Base-by-base conservation (phyloP, 1,140 invertebrate genomes). In the Bombus terrestris region DNA sequence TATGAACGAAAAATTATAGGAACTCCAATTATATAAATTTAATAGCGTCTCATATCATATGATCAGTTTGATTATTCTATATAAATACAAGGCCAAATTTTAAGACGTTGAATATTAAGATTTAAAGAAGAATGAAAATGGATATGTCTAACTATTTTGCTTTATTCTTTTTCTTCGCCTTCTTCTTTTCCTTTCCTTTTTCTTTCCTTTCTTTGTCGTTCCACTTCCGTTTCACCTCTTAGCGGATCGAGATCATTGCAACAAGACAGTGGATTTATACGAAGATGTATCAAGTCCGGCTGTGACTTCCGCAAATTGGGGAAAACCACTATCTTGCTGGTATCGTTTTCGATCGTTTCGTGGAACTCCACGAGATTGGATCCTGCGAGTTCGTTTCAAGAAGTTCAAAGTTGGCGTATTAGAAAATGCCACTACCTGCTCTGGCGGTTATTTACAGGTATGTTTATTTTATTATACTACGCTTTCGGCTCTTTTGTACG, bases 261-360 rank as follows among this genome's bases (percentile, higher is more conserved):
- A 98, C 95, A 98, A 98, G 93, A 98, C 98, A 2, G 98, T 98
- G 74, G 98, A 98, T 91, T 98, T 98, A 81, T 98, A 98, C 94
- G 98, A 98, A 92, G 98, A 98, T 93, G 98, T 99, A 10, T 97
- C 97, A 18, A 98, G 97, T 83, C 98, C 98, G 28, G 97, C 97
- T 85, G 97, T 98, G 93, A 98, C 97, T 53, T 95, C 97, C n/a
- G 96, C 97, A 80, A 98, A 97, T 92, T 96, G 97, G 91, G 98
- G 98, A 12, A 96, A 97, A 86, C 98, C 98, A 3, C 96, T 99
- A 93, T 98, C 97, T 57, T 99, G 98, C 94, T 98, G 96, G 96
- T 99, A 98, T 95, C 96, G 98, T 90, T 98, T 98, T 95, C 96
- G 98, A 57, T 97, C 97, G 1, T 97, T 98, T 89, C 96, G 98